Conservation (phyloP, 2,113 vertebrate species). For the Spea bombifrons region DNA sequence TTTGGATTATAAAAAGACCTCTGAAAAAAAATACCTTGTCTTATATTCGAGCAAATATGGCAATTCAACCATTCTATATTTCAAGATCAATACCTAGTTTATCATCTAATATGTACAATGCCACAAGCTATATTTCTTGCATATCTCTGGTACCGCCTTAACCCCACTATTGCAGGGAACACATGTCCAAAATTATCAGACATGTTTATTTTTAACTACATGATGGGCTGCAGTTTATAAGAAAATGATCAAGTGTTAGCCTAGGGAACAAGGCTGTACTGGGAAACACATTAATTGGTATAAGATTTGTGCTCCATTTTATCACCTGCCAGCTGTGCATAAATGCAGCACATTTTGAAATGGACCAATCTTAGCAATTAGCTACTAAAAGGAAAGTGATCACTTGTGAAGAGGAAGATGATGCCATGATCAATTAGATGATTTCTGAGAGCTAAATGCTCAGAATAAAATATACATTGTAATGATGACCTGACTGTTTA, state of each 20-base stretch:
- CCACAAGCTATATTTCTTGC: too few species aligned
- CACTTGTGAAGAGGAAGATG: background rate
- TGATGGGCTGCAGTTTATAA: background rate
- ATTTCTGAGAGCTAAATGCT: background rate
- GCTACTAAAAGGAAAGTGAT: background rate
- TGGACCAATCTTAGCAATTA: background rate
- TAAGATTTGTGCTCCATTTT: background rate
- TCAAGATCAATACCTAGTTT: too few species aligned
- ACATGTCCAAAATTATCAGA: background rate
- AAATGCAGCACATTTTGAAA: background rate
- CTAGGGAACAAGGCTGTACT: background rate
- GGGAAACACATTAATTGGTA: background rate
- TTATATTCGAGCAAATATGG: too few species aligned
- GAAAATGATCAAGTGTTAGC: background rate
- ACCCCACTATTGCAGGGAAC: background rate
- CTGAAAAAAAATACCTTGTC: too few species aligned
- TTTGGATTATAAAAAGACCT: too few species aligned
- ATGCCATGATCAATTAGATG: background rate
- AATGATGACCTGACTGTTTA: background rate
- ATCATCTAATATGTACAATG: too few species aligned
- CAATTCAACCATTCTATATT: too few species aligned
- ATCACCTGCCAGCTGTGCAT: background rate
- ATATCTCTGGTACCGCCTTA: background rate
- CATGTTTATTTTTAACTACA: background rate
- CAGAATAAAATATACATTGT: background rate